Percentiles rank a stretch among this genome's conserved stretches.
Conservation (phyloP, 2,113 vertebrate genomes). For the Symphodus melops region DNA sequence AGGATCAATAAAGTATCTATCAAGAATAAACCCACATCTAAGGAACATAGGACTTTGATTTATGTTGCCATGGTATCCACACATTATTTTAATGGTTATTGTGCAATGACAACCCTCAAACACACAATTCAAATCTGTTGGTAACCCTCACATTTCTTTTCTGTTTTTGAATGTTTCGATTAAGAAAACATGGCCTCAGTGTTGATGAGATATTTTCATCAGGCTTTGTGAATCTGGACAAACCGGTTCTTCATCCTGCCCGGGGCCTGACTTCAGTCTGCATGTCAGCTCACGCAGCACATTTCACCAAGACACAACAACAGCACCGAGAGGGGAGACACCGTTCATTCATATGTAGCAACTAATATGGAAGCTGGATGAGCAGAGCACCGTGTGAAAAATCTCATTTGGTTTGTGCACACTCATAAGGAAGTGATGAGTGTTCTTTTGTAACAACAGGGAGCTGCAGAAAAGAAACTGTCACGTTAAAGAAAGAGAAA, state of each 20-base stretch:
- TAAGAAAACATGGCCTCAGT: background rate
- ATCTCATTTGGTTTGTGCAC: background rate
- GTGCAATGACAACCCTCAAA: background rate
- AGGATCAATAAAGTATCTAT: no score
- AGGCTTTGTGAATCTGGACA: slow-evolving; percentile 50
- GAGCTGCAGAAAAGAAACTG: background rate
- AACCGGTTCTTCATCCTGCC: slow-evolving; percentile 28
- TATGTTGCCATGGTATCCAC: no score
- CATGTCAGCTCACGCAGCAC: slow-evolving; percentile 40
- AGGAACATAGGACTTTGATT: no score
- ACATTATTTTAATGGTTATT: no score
- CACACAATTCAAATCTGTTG: background rate
- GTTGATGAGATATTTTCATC: background rate
- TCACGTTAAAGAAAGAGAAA: background rate
- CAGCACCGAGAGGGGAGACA: background rate
- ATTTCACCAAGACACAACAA: slow-evolving; percentile 19
- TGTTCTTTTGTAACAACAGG: slow-evolving; percentile 12
- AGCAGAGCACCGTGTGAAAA: background rate
- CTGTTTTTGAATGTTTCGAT: background rate
- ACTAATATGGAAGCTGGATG: background rate
- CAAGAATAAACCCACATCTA: no score
- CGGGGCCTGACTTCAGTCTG: background rate
- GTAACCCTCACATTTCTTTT: background rate
- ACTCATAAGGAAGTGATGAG: slow-evolving; percentile 17
- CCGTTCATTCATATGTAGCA: background rate